Evolutionary conservation across 2,888 invertebrate genomes (phyloP), one percentile per base, ranked within the genome.

Genomic region (Anthophora plumipes): DNA sequence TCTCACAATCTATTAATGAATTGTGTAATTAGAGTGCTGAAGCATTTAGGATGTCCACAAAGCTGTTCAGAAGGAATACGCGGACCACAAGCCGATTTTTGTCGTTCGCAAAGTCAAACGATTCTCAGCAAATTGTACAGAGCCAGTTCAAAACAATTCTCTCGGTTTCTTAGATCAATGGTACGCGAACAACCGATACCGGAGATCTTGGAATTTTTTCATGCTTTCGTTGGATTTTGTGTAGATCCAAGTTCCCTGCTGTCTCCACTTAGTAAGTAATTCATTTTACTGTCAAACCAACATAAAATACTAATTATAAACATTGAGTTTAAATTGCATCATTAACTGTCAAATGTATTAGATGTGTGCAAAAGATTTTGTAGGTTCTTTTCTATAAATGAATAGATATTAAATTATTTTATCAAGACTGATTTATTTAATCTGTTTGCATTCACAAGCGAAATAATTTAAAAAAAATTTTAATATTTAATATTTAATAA

Each of bases 201-300:
- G 22, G 98, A 98, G 83, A 95, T 98, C 11, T 94, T 99, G 72
- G 99, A 99, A 91, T 97, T 99, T 91, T 96, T 99, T 81, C 99
- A 99, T 93, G 96, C 99, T 0, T 97, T 98, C 88, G 96, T 99
- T 67, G 99, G 99, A 8, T 99, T 98, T 93, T 99, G 99, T 94
- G 96, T 97, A 50, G 99, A 99, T 93, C 98, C 98, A 14, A 96
- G 96, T 83, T 96, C 97, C 11, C 94, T 98, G 88, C 94, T 98
- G 25, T 98, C 98, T 39, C 98, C 98, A 46, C 94, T 97, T 94
- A 97, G 98, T 98, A 94, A 97, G 97, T 95, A 87, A 76, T 85
- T 79, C 64, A 41, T 55, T 66, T n/a, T 4, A 39, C 12, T 48
- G 55, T 46, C 31, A 11, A 57, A 46, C 14, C 12, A n/a, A 14